Conservation (phyloP, 2,888 invertebrate species). For the Hetaerina titia region DNA sequence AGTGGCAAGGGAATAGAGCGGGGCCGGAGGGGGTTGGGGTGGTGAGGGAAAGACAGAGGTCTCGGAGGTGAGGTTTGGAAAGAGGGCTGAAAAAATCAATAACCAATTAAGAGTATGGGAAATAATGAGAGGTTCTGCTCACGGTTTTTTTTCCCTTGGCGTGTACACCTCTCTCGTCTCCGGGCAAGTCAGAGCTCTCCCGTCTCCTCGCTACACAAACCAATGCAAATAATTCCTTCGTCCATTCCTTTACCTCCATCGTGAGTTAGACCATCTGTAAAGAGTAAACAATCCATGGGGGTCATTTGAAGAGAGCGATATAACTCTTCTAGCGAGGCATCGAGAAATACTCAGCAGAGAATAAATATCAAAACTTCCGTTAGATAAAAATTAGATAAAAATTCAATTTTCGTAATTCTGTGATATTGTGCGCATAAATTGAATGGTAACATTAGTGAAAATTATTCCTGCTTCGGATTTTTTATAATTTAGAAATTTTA, state of each 20-base stretch:
- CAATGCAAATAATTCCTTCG: background rate
- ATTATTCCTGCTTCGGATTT: no score
- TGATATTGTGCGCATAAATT: no score
- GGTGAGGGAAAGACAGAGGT: conserved; percentile 1
- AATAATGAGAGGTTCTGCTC: conserved; percentile 52
- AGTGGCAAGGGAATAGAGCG: background rate
- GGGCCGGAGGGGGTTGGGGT: background rate
- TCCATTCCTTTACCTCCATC: background rate
- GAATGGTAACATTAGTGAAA: no score
- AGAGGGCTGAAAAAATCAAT: conserved; percentile 56
- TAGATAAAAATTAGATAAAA: no score
- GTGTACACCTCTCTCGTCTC: background rate
- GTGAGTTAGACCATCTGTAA: background rate
- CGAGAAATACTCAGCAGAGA: no score
- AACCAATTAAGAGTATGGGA: conserved; percentile 64
- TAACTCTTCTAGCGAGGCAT: no score
- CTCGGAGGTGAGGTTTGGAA: conserved; percentile 33
- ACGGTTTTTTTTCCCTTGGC: background rate
- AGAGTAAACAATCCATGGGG: background rate
- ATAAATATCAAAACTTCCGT: no score
- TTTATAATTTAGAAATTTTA: no score
- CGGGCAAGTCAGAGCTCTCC: background rate
- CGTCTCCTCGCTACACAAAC: background rate
- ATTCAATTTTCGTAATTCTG: no score
- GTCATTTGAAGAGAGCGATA: background rate